phyloP scores from a whole-genome alignment of 2,113 vertebrate genomes.

The Sitta europaea region DNA sequence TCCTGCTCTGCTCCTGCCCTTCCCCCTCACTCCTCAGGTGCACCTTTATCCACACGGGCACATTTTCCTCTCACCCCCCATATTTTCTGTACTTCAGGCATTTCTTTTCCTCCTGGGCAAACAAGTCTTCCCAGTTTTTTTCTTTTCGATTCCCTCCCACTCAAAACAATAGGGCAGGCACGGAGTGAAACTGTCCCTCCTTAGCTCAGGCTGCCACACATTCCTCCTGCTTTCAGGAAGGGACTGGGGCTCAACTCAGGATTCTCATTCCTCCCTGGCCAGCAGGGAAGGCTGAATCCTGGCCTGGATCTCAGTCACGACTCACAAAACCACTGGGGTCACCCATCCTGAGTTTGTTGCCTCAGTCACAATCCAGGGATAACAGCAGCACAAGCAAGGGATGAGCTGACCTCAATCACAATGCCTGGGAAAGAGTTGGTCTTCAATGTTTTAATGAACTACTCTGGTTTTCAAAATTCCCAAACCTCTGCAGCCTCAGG shows the following conservation, averaged over 20 bases:
- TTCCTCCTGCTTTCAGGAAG: neutral
- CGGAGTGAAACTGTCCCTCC: neutral
- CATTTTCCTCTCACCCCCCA: neutral
- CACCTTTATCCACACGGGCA: neutral
- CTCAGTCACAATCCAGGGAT: neutral
- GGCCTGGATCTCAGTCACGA: neutral
- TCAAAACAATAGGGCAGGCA: neutral
- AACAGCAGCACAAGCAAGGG: neutral
- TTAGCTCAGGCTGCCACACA: neutral
- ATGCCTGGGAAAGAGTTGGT: neutral
- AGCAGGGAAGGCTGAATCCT: neutral
- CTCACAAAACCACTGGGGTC: neutral
- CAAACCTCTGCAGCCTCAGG: neutral
- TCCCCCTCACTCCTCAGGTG: accelerated
- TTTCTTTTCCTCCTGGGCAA: neutral
- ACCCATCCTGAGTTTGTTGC: neutral
- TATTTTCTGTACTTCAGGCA: neutral
- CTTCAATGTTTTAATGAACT: neutral
- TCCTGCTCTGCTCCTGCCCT: neutral
- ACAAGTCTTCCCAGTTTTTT: neutral
- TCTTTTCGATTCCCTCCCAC: accelerated
- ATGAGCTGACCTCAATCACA: neutral
- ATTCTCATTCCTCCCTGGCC: neutral
- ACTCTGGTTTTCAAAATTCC: neutral
- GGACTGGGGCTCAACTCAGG: neutral